Conservation (phyloP, 2,113 vertebrate species). For the Pavo muticus region DNA sequence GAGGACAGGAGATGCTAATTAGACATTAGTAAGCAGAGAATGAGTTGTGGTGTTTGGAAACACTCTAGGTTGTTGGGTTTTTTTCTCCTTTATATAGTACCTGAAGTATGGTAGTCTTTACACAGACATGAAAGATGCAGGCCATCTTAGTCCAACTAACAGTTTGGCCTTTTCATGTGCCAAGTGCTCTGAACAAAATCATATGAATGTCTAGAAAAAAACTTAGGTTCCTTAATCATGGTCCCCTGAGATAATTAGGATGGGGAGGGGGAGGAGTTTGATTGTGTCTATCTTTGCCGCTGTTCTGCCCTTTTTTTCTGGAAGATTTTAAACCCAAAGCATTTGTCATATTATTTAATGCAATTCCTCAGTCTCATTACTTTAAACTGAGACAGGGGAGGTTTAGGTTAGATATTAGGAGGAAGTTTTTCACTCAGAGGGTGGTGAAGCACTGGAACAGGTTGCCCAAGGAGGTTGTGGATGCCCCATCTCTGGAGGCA, state of each 20-base stretch:
- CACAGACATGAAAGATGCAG: not conserved
- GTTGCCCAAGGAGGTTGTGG: no score
- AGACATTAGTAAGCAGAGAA: not conserved
- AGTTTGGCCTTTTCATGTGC: not conserved
- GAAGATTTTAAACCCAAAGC: not conserved
- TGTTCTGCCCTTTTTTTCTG: not conserved
- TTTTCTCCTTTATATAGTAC: not conserved
- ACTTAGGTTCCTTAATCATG: not conserved
- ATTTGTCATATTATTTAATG: not conserved
- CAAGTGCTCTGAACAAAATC: not conserved
- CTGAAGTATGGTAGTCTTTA: not conserved
- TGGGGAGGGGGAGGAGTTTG: not conserved
- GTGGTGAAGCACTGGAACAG: no score
- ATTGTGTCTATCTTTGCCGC: not conserved
- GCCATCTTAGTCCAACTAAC: not conserved
- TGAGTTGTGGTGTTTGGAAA: not conserved
- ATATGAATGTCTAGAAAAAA: not conserved
- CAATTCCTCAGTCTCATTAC: not conserved
- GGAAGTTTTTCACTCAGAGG: no score
- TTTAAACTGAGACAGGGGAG: no score
- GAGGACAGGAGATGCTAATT: not conserved
- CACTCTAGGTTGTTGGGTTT: accelerated
- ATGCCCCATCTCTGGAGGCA: no score
- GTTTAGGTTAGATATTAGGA: no score
- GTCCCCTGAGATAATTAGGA: not conserved